phyloP scores from a whole-genome alignment of 1,140 invertebrate species.

The Hyles euphorbiae region DNA sequence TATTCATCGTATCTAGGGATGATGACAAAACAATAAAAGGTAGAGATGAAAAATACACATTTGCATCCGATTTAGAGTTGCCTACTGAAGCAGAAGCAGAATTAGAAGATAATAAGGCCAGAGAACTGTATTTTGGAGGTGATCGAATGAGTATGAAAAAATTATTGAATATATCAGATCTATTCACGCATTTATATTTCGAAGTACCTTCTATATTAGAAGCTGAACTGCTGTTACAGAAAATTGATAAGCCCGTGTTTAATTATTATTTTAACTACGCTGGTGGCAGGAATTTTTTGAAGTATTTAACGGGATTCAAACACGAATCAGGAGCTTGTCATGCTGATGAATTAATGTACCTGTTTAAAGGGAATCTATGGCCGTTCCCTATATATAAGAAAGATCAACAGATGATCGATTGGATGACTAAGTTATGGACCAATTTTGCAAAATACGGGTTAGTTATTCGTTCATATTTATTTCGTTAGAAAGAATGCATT shows the following conservation, averaged over 20 bases:
- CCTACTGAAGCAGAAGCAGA: slow-evolving; percentile 35
- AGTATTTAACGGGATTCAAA: slow-evolving; percentile 29
- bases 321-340: slow-evolving; percentile 50
- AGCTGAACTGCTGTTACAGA: slow-evolving; percentile 31
- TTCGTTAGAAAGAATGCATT: no score
- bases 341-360: slow-evolving; percentile 60
- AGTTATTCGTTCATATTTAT: slow-evolving; percentile 9
- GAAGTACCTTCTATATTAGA: slow-evolving; percentile 51
- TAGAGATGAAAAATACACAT: slow-evolving; percentile 46
- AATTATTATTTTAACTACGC: slow-evolving; percentile 59
- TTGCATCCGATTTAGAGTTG: slow-evolving; percentile 59
- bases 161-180: slow-evolving; percentile 35
- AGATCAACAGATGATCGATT: slow-evolving; percentile 44
- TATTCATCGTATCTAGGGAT: slow-evolving; percentile 44
- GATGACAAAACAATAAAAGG: slow-evolving; percentile 35
- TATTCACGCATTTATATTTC: slow-evolving; percentile 59
- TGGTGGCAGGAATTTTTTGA: slow-evolving; percentile 50
- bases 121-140: slow-evolving; percentile 53
- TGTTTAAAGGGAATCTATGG: slow-evolving; percentile 46
- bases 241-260: slow-evolving; percentile 35
- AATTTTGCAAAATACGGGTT: slow-evolving; percentile 67
- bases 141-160: slow-evolving; percentile 38
- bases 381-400: slow-evolving; percentile 33
- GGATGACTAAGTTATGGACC: slow-evolving; percentile 55
- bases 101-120: slow-evolving; percentile 28